A percentile compares a stretch with the other conserved stretches of the same genome.
These are phyloP conservation scores for Hydrozoanthus tunicans DNA, from an alignment of 64 coral and sea anemone genomes.

Conservation along the genomic window DNA sequence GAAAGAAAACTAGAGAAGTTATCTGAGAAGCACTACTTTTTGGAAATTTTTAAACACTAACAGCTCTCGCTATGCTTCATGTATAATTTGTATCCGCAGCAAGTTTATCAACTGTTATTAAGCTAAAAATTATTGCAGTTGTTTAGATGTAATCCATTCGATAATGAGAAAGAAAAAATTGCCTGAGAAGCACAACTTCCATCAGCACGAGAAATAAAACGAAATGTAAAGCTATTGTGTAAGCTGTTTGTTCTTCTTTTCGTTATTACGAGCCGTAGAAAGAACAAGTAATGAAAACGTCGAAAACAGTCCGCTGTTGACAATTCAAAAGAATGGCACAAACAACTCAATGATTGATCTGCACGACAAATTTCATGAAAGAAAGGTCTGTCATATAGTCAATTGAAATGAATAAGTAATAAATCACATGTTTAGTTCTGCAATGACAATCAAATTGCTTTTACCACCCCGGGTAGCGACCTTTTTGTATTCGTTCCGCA, in stretches of 20 bases:
- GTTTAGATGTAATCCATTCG: not conserved
- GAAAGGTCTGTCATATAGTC: not conserved
- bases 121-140: not conserved
- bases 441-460: not conserved
- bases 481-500: not conserved
- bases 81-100: not conserved
- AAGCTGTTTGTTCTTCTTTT: not conserved
- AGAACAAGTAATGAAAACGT: not conserved
- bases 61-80: not conserved
- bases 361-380: not conserved
- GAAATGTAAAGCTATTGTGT: not conserved
- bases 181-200: not conserved
- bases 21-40: too few species aligned
- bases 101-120: not conserved
- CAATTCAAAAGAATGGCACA: not conserved
- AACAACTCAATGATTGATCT: slow-evolving; percentile 1
- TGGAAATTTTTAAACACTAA: too few species aligned
- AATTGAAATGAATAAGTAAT: not conserved
- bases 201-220: not conserved
- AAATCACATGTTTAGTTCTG: not conserved
- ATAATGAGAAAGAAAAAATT: not conserved
- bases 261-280: not conserved
- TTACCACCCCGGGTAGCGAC: not conserved
- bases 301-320: not conserved
- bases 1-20: too few species aligned